Evolutionary conservation across 2,797 vertebrate species (phyloP).

Genomic region (Adelosebastes latens): DNA sequence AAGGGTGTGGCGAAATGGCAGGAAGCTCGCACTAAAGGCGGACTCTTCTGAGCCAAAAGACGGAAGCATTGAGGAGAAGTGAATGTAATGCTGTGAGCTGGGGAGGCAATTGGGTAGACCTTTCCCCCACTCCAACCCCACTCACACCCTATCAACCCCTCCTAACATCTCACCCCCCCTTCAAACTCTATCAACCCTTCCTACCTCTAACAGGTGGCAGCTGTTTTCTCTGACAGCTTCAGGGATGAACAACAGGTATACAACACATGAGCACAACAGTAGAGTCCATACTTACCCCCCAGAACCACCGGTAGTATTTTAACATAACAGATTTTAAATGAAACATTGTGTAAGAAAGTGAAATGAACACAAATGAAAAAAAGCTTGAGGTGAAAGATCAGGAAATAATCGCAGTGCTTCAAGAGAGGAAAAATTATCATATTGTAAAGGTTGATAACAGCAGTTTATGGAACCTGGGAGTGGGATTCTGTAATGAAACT

Average conservation of each 20-base stretch:
- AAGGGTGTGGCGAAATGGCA: no score
- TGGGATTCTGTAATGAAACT: not conserved
- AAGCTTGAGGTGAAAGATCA: not conserved
- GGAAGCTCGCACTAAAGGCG: no score
- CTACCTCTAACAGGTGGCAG: not conserved
- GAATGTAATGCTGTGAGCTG: not conserved
- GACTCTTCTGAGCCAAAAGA: no score
- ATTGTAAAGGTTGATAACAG: not conserved
- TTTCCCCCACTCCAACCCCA: not conserved
- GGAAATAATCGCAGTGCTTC: not conserved
- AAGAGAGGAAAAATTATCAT: not conserved
- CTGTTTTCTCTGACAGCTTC: not conserved
- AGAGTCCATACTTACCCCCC: not conserved
- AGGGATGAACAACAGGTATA: not conserved
- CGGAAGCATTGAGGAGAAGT: not conserved
- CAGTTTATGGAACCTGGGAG: conserved; percentile 17
- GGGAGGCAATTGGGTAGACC: no score
- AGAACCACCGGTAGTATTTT: not conserved
- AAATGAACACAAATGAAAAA: not conserved
- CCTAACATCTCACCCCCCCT: no score
- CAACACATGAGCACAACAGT: not conserved
- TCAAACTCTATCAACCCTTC: no score
- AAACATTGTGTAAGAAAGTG: not conserved
- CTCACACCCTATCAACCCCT: not conserved
- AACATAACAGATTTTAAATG: not conserved